phyloP scores from a whole-genome alignment of 2,888 invertebrate species.

The Hirtodrosophila histrioides region DNA sequence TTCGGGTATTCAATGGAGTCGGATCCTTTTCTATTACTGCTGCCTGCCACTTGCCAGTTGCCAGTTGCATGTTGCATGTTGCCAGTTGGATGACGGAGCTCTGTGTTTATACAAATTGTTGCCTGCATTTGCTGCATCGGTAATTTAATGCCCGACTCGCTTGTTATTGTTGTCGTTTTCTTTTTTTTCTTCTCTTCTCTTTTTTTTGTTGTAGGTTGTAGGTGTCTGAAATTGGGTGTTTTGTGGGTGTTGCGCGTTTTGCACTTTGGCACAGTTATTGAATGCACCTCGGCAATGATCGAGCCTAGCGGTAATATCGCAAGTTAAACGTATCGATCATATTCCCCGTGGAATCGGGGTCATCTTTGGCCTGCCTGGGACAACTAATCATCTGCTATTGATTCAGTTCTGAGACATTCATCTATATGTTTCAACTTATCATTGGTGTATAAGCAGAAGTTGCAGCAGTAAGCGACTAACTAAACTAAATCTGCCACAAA shows the following conservation, averaged over 20 bases:
- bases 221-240: conserved; percentile 43
- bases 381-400: too few species aligned
- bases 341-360: conserved; percentile 16
- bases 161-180: conserved; percentile 8
- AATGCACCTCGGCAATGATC: conserved; percentile 16
- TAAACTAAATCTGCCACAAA: too few species aligned
- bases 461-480: too few species aligned
- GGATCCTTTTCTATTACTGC: conserved; percentile 72
- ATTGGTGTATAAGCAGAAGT: too few species aligned
- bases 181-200: too few species aligned
- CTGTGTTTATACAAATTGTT: conserved; percentile 76
- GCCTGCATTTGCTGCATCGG: conserved; percentile 55
- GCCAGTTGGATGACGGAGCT: conserved; percentile 35
- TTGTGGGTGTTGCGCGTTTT: conserved; percentile 55
- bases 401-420: too few species aligned
- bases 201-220: too few species aligned
- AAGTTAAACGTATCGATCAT: conserved; percentile 25
- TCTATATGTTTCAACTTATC: too few species aligned
- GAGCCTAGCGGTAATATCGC: conserved; percentile 20
- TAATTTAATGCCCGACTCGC: conserved; percentile 55
- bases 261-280: conserved; percentile 73
- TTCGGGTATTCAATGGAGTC: conserved; percentile 73
- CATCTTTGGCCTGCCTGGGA: not conserved
- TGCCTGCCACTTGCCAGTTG: conserved; percentile 18
- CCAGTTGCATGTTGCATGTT: conserved; percentile 24